A percentile compares a stretch with the other conserved stretches of the same genome.
Evolutionary conservation across 2,797 vertebrate species (phyloP).

Genomic region (Hafferia zeledoni): DNA sequence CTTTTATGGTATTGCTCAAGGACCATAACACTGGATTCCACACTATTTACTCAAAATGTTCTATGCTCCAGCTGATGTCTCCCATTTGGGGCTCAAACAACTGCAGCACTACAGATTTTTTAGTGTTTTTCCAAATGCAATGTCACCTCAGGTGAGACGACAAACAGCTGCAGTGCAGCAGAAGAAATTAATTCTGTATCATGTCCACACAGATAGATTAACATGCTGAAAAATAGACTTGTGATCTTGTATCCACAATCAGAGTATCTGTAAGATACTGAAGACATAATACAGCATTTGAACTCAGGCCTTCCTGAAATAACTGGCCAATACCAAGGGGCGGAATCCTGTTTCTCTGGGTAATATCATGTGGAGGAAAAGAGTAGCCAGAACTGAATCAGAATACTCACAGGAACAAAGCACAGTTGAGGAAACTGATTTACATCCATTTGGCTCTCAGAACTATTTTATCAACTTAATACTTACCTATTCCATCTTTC

Average conservation of each 20-base stretch:
- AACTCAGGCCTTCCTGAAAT: not conserved
- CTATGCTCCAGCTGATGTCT: not conserved
- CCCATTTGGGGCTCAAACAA: not conserved
- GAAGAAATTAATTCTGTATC: not conserved
- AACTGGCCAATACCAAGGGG: not conserved
- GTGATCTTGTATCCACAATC: not conserved
- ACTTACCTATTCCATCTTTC: constrained; percentile 28
- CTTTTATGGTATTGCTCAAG: not conserved
- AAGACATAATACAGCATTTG: not conserved
- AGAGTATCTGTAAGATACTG: not conserved
- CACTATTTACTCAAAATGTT: not conserved
- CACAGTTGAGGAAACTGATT: not conserved
- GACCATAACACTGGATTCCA: not conserved
- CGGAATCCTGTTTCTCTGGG: not conserved
- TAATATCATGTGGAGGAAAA: fast-evolving
- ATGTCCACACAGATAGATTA: not conserved
- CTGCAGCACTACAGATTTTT: not conserved
- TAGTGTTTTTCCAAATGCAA: not conserved
- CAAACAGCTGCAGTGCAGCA: not conserved
- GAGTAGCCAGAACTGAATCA: not conserved
- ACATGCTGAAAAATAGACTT: not conserved
- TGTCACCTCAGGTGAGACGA: not conserved
- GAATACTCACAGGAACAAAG: not conserved
- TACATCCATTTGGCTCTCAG: not conserved
- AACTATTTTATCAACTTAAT: not conserved